Evolutionary conservation across 2,797 vertebrate genomes (phyloP), one percentile per base, ranked within the genome.

Genomic region (Chromobotia macracanthus): DNA sequence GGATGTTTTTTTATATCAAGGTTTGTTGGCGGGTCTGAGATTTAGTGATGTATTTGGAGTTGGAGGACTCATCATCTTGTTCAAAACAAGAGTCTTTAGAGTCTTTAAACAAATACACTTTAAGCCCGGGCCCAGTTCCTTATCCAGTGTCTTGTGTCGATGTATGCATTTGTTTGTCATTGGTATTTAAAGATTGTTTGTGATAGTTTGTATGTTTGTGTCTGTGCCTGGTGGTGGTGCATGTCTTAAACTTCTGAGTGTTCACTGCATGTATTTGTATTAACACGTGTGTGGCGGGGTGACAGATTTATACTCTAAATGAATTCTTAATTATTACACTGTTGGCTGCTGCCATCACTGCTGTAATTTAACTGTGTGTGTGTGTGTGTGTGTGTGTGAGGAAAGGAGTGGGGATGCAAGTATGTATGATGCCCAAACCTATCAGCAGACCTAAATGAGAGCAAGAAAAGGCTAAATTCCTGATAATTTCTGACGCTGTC

Each of bases 281-380:
- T 28, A n/a, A n/a, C n/a, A 58, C 5, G 28, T 28, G 28, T 79
- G 60, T 21, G 51, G 73, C 35, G 69, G 67, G 78, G 48, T 3
- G 87, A 83, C 84, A 90, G 80, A 84, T 86, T 75, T 89, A 81
- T 81, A 84, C 88, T 77, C 89, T 92, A 91, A 93, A 90, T 93
- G 92, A 90, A 87, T 75, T 86, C 83, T 85, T 92, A 90, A 91
- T 92, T 91, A 91, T 91, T 88, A 88, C 83, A 84, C 86, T 85
- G 85, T 82, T 86, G 84, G 85, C 81, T 81, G 79, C 81, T 79
- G 76, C 76, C 70, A 67, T 51, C 79, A 78, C 80, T 79, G 82
- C 79, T 74, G 77, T 83, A 79, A 82, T 88, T 87, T 84, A 84
- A 79, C 41, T 75, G 69, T 25, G 74, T 61, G 78, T 66, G 55